Conservation (phyloP, 2,113 vertebrate genomes). For the Dinomys branickii region DNA sequence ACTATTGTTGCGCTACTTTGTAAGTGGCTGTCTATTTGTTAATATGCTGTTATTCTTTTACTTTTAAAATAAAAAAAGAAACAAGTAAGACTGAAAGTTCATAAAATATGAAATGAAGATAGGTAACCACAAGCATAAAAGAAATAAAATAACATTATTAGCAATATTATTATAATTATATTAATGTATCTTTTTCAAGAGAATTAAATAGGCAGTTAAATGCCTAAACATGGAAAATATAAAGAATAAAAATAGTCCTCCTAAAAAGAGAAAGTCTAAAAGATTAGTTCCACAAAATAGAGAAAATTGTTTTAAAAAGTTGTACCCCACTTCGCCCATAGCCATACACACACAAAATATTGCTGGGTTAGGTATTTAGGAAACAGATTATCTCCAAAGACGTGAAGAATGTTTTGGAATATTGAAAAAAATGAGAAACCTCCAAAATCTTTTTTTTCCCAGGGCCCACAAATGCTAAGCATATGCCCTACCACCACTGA, state of each 20-base stretch:
- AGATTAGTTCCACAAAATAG: not conserved
- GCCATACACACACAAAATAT: not conserved
- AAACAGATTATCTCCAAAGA: not conserved
- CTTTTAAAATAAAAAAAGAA: no score
- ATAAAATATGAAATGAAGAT: not conserved
- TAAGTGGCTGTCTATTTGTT: no score
- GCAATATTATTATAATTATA: not conserved
- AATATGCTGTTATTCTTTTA: no score
- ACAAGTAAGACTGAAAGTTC: not conserved
- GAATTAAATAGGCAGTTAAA: not conserved
- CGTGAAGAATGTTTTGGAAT: not conserved
- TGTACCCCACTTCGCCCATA: not conserved
- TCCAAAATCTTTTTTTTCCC: not conserved
- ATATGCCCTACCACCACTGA: not conserved
- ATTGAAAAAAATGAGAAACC: not conserved
- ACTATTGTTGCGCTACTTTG: no score
- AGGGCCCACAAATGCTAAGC: not conserved
- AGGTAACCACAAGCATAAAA: not conserved
- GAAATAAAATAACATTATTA: not conserved
- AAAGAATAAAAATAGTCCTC: not conserved
- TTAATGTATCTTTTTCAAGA: not conserved
- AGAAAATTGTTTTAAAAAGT: not conserved
- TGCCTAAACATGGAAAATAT: not conserved
- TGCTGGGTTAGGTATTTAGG: not conserved
- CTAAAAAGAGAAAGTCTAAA: not conserved